phyloP scores from a whole-genome alignment of 2,888 invertebrate species.

The Megaustenia siamemsis region DNA sequence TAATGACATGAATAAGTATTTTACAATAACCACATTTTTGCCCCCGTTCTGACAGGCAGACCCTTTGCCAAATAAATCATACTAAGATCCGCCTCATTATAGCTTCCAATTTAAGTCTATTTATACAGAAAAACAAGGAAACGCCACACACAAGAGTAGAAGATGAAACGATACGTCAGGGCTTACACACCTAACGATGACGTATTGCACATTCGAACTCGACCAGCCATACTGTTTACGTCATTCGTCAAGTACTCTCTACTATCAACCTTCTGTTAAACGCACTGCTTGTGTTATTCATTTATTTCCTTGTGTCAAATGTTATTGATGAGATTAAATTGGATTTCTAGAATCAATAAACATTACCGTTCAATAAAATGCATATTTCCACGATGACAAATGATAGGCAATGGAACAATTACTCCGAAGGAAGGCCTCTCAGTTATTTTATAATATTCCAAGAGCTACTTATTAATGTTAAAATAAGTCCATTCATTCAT shows the following conservation, averaged over 20 bases:
- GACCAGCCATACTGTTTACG: neutral
- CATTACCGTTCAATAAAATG: neutral
- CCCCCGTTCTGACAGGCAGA: neutral
- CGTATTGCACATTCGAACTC: neutral
- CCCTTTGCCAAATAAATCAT: neutral
- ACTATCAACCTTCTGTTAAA: neutral
- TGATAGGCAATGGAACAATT: too few relatives aligned
- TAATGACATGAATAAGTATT: too few relatives aligned
- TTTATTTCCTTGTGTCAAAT: constrained; percentile 23
- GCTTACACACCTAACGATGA: neutral
- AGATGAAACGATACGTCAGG: too few relatives aligned
- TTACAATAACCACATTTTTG: too few relatives aligned
- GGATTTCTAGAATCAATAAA: constrained; percentile 20
- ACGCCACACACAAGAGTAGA: neutral
- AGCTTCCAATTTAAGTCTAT: neutral
- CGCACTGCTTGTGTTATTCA: neutral
- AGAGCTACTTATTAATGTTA: too few relatives aligned
- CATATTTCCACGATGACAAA: neutral
- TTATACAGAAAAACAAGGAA: neutral
- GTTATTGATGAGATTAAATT: constrained; percentile 12
- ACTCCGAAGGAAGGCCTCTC: too few relatives aligned
- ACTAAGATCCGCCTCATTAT: neutral
- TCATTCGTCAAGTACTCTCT: neutral
- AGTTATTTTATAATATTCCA: too few relatives aligned
- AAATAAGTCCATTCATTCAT: too few relatives aligned